A percentile compares a stretch with the other conserved stretches of the same genome.
Conservation (phyloP, 2,888 invertebrate genomes). For the Catocala sponsa region DNA sequence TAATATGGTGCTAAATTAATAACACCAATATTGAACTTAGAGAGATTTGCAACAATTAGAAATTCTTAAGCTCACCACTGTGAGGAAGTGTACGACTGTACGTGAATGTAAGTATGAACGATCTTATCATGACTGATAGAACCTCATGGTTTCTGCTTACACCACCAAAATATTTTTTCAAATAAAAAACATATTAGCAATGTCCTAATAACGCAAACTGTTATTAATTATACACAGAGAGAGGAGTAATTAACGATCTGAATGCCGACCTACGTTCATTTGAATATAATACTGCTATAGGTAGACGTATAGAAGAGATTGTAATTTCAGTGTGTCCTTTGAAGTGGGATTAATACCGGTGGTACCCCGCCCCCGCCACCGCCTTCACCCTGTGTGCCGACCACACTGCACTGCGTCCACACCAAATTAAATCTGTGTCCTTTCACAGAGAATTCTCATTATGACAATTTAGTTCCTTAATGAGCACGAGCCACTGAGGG, state of each 20-base stretch:
- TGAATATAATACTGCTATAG: slow-evolving; percentile 59
- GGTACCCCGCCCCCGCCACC: slow-evolving; percentile 50
- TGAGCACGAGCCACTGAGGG: slow-evolving; percentile 57
- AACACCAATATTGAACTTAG: too few species aligned
- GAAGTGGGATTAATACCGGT: slow-evolving; percentile 82
- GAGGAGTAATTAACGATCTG: slow-evolving; percentile 62
- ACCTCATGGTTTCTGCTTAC: too few species aligned
- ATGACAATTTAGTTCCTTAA: slow-evolving; percentile 70
- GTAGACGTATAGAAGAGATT: slow-evolving; percentile 56
- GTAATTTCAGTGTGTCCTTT: slow-evolving; percentile 80
- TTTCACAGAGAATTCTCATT: slow-evolving; percentile 74
- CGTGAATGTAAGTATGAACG: too few species aligned
- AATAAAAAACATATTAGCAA: not conserved
- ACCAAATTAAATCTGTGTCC: slow-evolving; percentile 81
- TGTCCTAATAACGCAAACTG: not conserved
- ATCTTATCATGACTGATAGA: too few species aligned
- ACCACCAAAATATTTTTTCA: not conserved
- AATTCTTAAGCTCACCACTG: too few species aligned
- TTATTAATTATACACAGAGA: slow-evolving; percentile 9
- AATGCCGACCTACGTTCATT: slow-evolving; percentile 61
- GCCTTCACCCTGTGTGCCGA: slow-evolving; percentile 28
- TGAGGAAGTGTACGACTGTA: too few species aligned
- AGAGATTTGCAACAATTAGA: too few species aligned
- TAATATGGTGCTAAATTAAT: too few species aligned
- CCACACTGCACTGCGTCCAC: slow-evolving; percentile 58